A percentile compares a stretch with the other conserved stretches of the same genome.
These are phyloP conservation scores for Kuschelorhynchus macadamiae DNA, from an alignment of 2,888 invertebrate species.

Conservation along the genomic window DNA sequence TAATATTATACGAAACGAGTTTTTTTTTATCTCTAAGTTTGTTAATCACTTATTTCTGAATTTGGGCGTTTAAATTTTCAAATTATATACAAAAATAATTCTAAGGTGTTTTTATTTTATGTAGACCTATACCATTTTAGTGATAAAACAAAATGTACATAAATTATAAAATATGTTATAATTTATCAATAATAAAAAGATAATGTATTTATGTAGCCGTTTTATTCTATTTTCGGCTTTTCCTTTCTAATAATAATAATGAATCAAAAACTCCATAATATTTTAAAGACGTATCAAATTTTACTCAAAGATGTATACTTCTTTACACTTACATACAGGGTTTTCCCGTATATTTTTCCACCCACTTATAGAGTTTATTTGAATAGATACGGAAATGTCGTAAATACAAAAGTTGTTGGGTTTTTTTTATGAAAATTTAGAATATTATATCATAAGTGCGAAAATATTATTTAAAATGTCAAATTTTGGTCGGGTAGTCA, in stretches of 20 bases:
- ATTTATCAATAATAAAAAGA: conserved; percentile 53
- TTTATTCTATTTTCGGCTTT: conserved; percentile 16
- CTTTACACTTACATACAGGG: too few species aligned
- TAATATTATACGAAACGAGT: conserved; percentile 26
- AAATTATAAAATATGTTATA: conserved; percentile 60
- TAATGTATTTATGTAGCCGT: conserved; percentile 19
- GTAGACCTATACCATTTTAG: conserved; percentile 57
- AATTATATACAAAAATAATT: conserved; percentile 53
- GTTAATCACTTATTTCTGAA: conserved; percentile 45
- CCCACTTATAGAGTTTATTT: too few species aligned
- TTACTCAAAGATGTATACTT: too few species aligned
- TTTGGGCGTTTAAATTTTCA: conserved; percentile 56
- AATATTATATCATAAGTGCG: too few species aligned
- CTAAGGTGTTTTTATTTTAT: conserved; percentile 58
- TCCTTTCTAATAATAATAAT: neutral
- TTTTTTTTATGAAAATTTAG: too few species aligned
- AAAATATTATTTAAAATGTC: too few species aligned
- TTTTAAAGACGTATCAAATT: too few species aligned
- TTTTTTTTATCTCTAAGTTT: conserved; percentile 28
- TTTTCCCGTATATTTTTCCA: too few species aligned
- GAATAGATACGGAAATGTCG: too few species aligned
- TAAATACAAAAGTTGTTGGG: too few species aligned
- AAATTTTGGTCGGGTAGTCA: too few species aligned
- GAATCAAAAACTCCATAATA: too few species aligned
- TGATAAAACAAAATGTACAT: conserved; percentile 59